Evolutionary conservation across 2,888 invertebrate genomes (phyloP), one percentile per base, ranked within the genome.

Genomic region (Pristionchus arcanus): DNA sequence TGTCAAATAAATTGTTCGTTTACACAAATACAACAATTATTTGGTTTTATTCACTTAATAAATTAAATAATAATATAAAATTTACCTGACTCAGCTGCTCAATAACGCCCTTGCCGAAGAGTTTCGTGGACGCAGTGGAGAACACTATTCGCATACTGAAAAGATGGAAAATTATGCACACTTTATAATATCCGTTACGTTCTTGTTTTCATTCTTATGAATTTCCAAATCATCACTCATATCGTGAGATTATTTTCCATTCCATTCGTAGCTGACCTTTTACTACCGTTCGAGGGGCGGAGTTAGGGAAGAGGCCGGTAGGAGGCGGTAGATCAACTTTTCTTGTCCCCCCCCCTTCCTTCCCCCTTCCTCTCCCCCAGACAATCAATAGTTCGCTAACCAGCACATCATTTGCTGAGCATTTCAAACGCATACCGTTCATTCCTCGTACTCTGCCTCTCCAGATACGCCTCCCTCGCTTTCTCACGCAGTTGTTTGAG

Each of bases 91-190:
- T 90, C 3, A 93, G 87, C 59, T 93, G 92, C n/a, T 90, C 90
- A 19, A 93, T 84, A 3, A 93, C 91, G 55, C 91, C 92, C 31
- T 91, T 91, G 7, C 92, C 90, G 71, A 91, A 91, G 0, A 93
- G 87, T 71, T 91, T 91, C 1, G 90, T 77, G 0, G 92, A 91
- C 49, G 91, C 92, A 0, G 53, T 55, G n/a, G 91, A 84, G 89
- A 93, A 92, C 21, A 91, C 25, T 19, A 83, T 74, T 19, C 92
- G 91, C 37, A 92, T 91, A 71, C 91, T 91, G 53, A 71, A 91
- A n/a, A n/a, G n/a, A n/a, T n/a, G n/a, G n/a, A n/a, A n/a, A 81
- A 53, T 28, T 55, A 25, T 87, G n/a, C 3, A 63, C 9, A 42
- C 42, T 42, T n/a, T n/a, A n/a, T n/a, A n/a, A n/a, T n/a, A n/a